A percentile compares a stretch with the other conserved stretches of the same genome.
Evolutionary conservation across 1,140 invertebrate species (phyloP).

Genomic region (Vanessa atalanta): DNA sequence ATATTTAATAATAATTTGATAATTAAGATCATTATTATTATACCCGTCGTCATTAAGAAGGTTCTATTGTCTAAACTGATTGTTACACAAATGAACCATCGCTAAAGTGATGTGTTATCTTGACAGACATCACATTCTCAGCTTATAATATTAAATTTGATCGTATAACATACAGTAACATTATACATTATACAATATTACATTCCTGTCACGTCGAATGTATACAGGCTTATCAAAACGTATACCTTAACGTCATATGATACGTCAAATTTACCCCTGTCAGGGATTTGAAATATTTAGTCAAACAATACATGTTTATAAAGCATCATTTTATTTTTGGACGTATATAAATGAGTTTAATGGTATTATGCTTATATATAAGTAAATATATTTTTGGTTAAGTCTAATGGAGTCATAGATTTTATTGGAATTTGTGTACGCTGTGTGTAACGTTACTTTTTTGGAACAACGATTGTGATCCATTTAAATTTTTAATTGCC

Average conservation of each 20-base stretch:
- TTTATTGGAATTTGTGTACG: too few species aligned
- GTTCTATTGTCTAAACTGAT: slow-evolving; percentile 7
- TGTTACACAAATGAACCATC: slow-evolving; percentile 19
- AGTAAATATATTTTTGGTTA: too few species aligned
- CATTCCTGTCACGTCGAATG: slow-evolving; percentile 65
- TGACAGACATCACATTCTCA: slow-evolving; percentile 48
- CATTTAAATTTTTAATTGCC: too few species aligned
- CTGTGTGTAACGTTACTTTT: too few species aligned
- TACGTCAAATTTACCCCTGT: slow-evolving; percentile 62
- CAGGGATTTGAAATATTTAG: slow-evolving; percentile 48
- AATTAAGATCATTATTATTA: too few species aligned
- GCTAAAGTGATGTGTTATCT: slow-evolving; percentile 18
- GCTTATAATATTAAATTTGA: slow-evolving; percentile 63
- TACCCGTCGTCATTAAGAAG: not conserved
- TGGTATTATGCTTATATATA: too few species aligned
- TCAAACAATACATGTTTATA: slow-evolving; percentile 25
- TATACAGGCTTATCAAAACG: slow-evolving; percentile 63
- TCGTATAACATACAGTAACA: slow-evolving; percentile 47
- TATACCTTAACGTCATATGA: slow-evolving; percentile 60
- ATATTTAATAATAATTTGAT: too few species aligned
- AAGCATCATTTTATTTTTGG: slow-evolving; percentile 3
- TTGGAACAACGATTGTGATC: too few species aligned
- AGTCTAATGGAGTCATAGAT: too few species aligned
- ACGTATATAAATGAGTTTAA: too few species aligned
- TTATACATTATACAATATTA: slow-evolving; percentile 65